These are phyloP conservation scores for Platyscapa corneri DNA, from an alignment of 1,140 invertebrate genomes.

Conservation along the genomic window DNA sequence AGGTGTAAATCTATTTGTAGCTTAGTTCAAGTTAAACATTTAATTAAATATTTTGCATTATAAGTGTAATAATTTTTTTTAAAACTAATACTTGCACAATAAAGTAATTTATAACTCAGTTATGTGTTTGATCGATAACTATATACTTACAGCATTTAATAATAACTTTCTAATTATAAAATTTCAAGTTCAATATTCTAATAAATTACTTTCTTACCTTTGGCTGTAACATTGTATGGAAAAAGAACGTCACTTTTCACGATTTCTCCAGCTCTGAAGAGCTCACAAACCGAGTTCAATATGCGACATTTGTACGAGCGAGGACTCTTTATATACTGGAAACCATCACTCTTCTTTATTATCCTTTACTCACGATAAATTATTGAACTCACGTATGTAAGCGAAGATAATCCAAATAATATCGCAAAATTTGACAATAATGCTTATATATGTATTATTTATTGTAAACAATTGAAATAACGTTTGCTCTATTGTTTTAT, in stretches of 20 bases:
- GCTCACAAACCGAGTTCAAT: constrained; percentile 37
- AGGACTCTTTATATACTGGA: constrained; percentile 62
- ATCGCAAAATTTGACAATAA: neutral
- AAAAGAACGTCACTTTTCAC: constrained; percentile 34
- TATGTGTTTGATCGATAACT: too few species aligned
- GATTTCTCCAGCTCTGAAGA: constrained; percentile 45
- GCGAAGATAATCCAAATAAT: neutral
- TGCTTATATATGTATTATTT: neutral
- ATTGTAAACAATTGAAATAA: neutral
- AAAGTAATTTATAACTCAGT: too few species aligned
- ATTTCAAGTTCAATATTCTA: neutral
- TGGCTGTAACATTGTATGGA: constrained; percentile 7
- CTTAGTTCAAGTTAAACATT: too few species aligned
- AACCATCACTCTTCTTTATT: constrained; percentile 64
- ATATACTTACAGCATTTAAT: too few species aligned
- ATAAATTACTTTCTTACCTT: constrained; percentile 27
- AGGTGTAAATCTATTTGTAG: too few species aligned
- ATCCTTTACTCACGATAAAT: neutral
- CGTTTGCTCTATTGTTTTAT: neutral
- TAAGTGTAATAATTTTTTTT: too few species aligned
- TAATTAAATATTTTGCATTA: too few species aligned
- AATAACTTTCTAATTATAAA: neutral
- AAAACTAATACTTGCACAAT: too few species aligned
- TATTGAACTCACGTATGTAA: neutral
- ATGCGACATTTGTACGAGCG: constrained; percentile 51